Base-by-base conservation (phyloP, 2,113 vertebrate genomes). In the Corythornis cristatus region DNA sequence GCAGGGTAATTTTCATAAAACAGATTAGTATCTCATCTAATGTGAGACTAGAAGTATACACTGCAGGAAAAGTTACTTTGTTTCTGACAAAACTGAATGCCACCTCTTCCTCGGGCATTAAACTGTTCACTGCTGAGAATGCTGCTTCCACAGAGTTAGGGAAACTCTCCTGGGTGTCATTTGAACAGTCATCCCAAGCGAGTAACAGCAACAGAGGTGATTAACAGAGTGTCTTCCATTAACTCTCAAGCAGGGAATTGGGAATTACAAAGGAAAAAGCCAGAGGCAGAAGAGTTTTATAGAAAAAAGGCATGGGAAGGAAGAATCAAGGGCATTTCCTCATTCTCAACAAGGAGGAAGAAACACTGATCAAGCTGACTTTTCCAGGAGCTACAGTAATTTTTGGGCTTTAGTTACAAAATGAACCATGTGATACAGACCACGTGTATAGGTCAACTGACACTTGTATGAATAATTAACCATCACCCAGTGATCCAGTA, bases 391-490 rank as follows among this genome's bases (percentile, higher is more conserved):
- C 25, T 7, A 16, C 14, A 80, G 46, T 56, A 80, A 60, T 60
- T 87, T 93, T 77, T 74, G 78, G 75, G 73, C n/a, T 77, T 83
- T 14, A 89, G 89, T 83, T 94, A 89, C 3, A 10, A 95, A 87
- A 93, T 54, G 3, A 94, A 77, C 35, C 91, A 83, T 60, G 75
- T 88, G 94, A 96, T 78, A 80, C 46, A 77, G 40, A 53, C 43
- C 72, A 85, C 31, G 72, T 3, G 29, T 35, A 48, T 75, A 89
- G 93, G 82, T 87, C 91, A 87, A 87, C 54, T 83, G 89, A 96
- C 93, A 92, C 87, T 91, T 85, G 64, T 85, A 89, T 91, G 84
- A 95, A 95, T 93, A 95, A 94, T 92, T 94, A 91, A 93, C 84
- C 86, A 89, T 77, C 75, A 91, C 84, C 56, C 51, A 80, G 71